Percentiles rank a stretch among this genome's conserved stretches.
Evolutionary conservation across 2,113 vertebrate species (phyloP).

Genomic region (Chunga burmeisteri): DNA sequence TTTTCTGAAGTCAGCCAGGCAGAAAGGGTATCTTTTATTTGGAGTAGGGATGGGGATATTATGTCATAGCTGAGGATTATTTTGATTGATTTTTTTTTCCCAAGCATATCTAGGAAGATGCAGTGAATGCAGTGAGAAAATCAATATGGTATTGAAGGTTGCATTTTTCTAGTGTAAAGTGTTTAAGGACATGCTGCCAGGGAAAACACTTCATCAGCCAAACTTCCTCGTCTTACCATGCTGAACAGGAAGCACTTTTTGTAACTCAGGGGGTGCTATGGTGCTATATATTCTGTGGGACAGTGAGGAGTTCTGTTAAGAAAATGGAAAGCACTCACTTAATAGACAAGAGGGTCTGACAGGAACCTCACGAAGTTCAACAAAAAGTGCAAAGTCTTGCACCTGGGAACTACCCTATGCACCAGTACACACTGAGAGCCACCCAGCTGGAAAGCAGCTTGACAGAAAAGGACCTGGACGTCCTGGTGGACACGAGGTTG

Average conservation of each 20-base stretch:
- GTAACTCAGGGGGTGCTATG: neutral
- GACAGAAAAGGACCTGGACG: neutral
- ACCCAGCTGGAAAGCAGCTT: neutral
- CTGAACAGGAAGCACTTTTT: neutral
- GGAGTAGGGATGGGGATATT: neutral
- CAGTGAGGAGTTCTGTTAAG: neutral
- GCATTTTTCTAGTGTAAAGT: neutral
- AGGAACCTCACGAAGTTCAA: neutral
- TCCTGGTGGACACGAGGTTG: neutral
- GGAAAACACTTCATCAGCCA: neutral
- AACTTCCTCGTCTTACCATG: neutral
- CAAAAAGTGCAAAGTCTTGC: neutral
- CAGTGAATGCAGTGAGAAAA: neutral
- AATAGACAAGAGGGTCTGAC: neutral
- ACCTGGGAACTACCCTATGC: neutral
- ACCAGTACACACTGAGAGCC: neutral
- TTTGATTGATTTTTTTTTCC: neutral
- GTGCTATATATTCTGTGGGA: neutral
- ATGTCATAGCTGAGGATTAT: neutral
- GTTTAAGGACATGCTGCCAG: neutral
- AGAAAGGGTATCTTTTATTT: neutral
- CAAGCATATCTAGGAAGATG: neutral
- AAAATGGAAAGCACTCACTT: neutral
- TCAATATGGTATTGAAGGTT: neutral
- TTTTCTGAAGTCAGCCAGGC: neutral